These are phyloP conservation scores for Ricordea florida DNA, from an alignment of 92 coral and sea anemone species.

Conservation along the genomic window DNA sequence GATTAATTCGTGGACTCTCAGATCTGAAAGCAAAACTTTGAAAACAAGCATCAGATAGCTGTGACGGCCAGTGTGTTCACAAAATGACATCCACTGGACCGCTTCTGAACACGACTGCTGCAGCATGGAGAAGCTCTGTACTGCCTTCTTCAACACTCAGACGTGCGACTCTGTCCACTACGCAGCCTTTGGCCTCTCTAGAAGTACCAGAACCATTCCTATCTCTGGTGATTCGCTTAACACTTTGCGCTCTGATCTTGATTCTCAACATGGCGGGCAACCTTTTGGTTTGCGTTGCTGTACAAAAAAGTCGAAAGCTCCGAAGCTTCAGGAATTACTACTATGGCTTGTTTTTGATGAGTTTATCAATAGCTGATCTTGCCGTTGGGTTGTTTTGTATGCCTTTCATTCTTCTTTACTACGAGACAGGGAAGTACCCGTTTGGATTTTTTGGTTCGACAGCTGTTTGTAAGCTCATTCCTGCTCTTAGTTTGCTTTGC, in stretches of 20 bases:
- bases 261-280: conserved; percentile 78
- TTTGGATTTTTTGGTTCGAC: conserved; percentile 89
- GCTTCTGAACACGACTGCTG: background rate
- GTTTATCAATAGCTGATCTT: conserved; percentile 80
- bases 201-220: conserved; percentile 52
- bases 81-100: conserved; percentile 32
- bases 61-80: background rate
- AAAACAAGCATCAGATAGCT: conserved; percentile 12
- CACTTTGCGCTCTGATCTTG: conserved; percentile 63
- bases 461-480: conserved; percentile 85
- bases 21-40: conserved; percentile 4
- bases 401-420: conserved; percentile 77
- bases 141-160: background rate
- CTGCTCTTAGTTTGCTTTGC: conserved; percentile 74
- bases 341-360: conserved; percentile 80
- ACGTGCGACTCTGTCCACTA: background rate
- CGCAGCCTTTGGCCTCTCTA: background rate
- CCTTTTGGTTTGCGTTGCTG: conserved; percentile 78
- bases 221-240: conserved; percentile 62
- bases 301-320: conserved; percentile 69
- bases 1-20: conserved; percentile 22
- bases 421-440: conserved; percentile 88
- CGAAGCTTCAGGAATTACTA: conserved; percentile 90
- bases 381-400: conserved; percentile 76
- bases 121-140: conserved; percentile 8